These are phyloP conservation scores for Stenolophus ochropezus DNA, from an alignment of 2,888 invertebrate genomes.

Conservation along the genomic window DNA sequence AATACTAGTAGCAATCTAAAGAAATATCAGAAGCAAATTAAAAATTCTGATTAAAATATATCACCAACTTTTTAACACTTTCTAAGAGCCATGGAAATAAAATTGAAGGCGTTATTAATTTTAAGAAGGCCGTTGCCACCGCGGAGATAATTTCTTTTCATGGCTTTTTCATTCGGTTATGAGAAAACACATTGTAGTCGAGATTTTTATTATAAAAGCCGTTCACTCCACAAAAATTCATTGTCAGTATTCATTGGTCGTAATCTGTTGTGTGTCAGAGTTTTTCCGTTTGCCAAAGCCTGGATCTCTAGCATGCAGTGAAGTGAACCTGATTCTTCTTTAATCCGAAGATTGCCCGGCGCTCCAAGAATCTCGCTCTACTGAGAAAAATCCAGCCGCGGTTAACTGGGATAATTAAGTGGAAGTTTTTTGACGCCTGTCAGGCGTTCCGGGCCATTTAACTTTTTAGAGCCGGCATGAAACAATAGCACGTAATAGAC, in stretches of 20 bases:
- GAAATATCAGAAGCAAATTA: no score
- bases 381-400: constrained; percentile 42
- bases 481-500: constrained; percentile 35
- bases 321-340: constrained; percentile 40
- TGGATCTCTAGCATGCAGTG: background rate
- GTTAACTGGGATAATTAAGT: constrained; percentile 48
- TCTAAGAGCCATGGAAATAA: no score
- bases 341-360: constrained; percentile 47
- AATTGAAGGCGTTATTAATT: no score
- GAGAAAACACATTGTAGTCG: background rate
- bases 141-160: background rate
- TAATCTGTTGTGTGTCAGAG: constrained; percentile 34
- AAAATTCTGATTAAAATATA: no score
- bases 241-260: background rate
- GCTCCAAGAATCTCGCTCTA: constrained; percentile 5
- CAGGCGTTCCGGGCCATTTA: constrained; percentile 51
- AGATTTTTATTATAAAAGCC: background rate
- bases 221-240: background rate
- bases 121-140: no score
- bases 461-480: constrained; percentile 40
- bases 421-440: constrained; percentile 52
- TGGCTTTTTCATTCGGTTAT: background rate
- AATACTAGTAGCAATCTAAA: no score
- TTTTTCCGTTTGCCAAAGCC: constrained; percentile 29
- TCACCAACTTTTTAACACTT: no score